Evolutionary conservation across 2,888 invertebrate genomes (phyloP).

Genomic region (Nephrocerus scutellatus): DNA sequence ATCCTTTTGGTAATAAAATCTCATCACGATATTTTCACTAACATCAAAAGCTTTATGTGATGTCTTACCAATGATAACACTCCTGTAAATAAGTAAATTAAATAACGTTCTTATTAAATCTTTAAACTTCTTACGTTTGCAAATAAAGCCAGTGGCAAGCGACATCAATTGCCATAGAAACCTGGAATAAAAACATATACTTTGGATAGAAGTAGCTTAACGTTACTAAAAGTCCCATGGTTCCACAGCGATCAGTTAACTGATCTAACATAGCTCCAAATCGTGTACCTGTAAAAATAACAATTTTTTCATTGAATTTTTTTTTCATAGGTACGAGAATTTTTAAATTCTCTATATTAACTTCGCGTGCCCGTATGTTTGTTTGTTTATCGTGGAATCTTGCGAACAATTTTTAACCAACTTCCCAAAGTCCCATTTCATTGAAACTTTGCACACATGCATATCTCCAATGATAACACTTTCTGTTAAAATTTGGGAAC

Average conservation of each 20-base stretch:
- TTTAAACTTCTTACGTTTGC: conserved; percentile 61
- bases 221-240: conserved; percentile 85
- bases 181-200: conserved; percentile 88
- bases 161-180: conserved; percentile 91
- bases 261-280: conserved; percentile 96
- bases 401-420: too few relatives aligned
- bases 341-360: too few relatives aligned
- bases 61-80: conserved; percentile 73
- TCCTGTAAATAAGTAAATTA: conserved; percentile 51
- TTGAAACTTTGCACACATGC: too few relatives aligned
- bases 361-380: too few relatives aligned
- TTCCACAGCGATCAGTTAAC: conserved; percentile 93
- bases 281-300: conserved; percentile 64
- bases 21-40: conserved; percentile 86
- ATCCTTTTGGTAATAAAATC: conserved; percentile 83
- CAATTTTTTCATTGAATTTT: too few relatives aligned
- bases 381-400: too few relatives aligned
- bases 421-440: too few relatives aligned
- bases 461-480: too few relatives aligned
- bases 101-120: not conserved
- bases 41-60: conserved; percentile 91
- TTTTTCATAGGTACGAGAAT: too few relatives aligned
- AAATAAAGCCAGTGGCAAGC: conserved; percentile 98
- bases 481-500: too few relatives aligned
- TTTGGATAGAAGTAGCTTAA: conserved; percentile 89